phyloP scores from a whole-genome alignment of 2,797 vertebrate species.

The Pseudomugil gertrudae region DNA sequence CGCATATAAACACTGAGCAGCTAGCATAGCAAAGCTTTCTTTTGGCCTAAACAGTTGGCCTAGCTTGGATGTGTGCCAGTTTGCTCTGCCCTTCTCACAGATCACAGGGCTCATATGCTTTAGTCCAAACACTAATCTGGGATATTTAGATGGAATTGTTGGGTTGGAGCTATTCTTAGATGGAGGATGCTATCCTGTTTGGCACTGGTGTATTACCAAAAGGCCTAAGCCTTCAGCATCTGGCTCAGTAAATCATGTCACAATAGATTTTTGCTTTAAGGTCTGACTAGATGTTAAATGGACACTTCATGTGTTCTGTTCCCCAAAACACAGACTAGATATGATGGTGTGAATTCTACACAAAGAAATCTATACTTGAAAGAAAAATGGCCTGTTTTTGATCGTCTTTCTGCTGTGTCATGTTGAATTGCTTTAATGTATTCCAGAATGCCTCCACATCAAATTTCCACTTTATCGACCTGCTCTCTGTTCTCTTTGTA shows the following conservation, averaged over 20 bases:
- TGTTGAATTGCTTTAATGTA: constrained; percentile 18
- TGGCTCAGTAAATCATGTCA: constrained; percentile 52
- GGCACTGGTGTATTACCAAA: constrained; percentile 55
- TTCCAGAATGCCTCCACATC: not conserved
- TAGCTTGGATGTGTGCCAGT: constrained; percentile 63
- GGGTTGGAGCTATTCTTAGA: constrained; percentile 67
- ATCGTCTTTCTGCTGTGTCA: not conserved
- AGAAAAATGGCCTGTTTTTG: not conserved
- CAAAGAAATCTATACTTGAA: constrained; percentile 8
- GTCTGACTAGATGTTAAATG: constrained; percentile 39
- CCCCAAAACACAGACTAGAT: constrained; percentile 4
- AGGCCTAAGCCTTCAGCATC: constrained; percentile 47
- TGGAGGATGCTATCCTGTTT: constrained; percentile 64
- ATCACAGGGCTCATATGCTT: constrained; percentile 70
- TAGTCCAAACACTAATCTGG: constrained; percentile 68
- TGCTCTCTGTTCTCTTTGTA: not conserved
- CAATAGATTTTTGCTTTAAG: constrained; percentile 32
- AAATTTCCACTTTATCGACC: not conserved
- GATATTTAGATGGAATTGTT: constrained; percentile 76
- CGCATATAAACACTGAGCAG: constrained; percentile 34
- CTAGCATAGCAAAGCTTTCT: constrained; percentile 47
- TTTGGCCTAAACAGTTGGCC: constrained; percentile 54
- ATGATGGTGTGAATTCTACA: not conserved
- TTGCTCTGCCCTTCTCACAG: constrained; percentile 59
- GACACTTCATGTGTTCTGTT: constrained; percentile 22